Evolutionary conservation across 2,797 vertebrate species (phyloP).

Genomic region (Danio jaintianensis): DNA sequence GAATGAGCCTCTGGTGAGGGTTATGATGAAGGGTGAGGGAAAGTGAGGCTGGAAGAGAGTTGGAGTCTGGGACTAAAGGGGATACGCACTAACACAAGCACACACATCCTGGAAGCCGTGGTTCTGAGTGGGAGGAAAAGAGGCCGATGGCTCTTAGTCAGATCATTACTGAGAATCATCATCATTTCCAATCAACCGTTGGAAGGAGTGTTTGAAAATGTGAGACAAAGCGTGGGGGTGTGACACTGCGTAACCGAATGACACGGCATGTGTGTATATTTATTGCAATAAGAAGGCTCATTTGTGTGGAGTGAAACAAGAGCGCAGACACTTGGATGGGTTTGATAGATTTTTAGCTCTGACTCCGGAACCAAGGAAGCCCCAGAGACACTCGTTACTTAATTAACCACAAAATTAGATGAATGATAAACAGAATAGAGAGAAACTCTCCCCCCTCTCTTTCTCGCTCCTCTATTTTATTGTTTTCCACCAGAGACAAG

Average conservation of each 20-base stretch:
- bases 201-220: constrained; percentile 51
- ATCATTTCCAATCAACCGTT: constrained; percentile 45
- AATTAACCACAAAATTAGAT: constrained; percentile 76
- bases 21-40: constrained; percentile 69
- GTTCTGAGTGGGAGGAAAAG: constrained; percentile 46
- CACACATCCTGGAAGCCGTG: constrained; percentile 49
- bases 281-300: constrained; percentile 65
- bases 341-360: constrained; percentile 70
- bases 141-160: constrained; percentile 48
- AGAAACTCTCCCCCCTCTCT: constrained; percentile 37
- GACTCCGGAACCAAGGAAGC: constrained; percentile 38
- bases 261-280: constrained; percentile 30
- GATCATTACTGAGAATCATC: constrained; percentile 51
- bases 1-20: constrained; percentile 61
- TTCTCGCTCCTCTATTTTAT: constrained; percentile 29
- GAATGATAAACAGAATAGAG: constrained; percentile 71
- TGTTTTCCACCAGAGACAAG: constrained; percentile 49
- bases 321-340: constrained; percentile 68
- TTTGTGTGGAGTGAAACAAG: constrained; percentile 66
- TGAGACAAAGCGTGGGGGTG: constrained; percentile 66
- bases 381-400: constrained; percentile 74
- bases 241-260: constrained; percentile 60
- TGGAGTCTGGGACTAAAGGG: constrained; percentile 61
- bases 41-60: constrained; percentile 63
- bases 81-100: constrained; percentile 42